Evolutionary conservation across 1,140 invertebrate species (phyloP).

Genomic region (Centruroides sculpturatus): DNA sequence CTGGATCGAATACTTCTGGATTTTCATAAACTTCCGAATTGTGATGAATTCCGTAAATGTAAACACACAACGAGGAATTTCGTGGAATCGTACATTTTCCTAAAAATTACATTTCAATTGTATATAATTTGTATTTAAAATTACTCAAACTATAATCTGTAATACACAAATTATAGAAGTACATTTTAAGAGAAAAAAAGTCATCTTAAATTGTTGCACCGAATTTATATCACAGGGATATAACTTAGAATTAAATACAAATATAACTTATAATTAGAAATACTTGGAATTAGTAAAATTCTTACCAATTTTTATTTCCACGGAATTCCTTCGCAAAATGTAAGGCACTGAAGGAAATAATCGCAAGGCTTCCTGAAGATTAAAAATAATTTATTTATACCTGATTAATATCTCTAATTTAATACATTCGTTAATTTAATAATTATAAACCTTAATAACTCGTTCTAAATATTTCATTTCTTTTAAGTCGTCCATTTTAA

Average conservation of each 20-base stretch:
- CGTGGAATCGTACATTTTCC: too few species aligned
- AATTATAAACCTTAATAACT: conserved; percentile 40
- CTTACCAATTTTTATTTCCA: conserved; percentile 39
- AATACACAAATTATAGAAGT: too few species aligned
- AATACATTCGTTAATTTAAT: too few species aligned
- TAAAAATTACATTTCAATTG: too few species aligned
- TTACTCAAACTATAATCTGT: too few species aligned
- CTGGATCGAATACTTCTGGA: conserved; percentile 70
- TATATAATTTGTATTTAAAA: too few species aligned
- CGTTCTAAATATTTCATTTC: conserved; percentile 29
- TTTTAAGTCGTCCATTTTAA: conserved; percentile 28
- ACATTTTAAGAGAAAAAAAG: too few species aligned
- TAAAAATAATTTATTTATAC: not conserved
- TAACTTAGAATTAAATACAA: too few species aligned
- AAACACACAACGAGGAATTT: conserved; percentile 23
- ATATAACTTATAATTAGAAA: too few species aligned
- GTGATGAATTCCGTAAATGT: conserved; percentile 53
- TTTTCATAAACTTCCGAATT: conserved; percentile 60
- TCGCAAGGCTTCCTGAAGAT: conserved; percentile 13
- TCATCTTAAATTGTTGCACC: too few species aligned
- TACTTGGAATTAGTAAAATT: not conserved
- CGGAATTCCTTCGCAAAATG: conserved; percentile 50
- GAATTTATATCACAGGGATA: too few species aligned
- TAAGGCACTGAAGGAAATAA: conserved; percentile 65
- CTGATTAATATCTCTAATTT: too few species aligned